Base-by-base conservation (phyloP, 2,113 vertebrate species). In the Sander vitreus region DNA sequence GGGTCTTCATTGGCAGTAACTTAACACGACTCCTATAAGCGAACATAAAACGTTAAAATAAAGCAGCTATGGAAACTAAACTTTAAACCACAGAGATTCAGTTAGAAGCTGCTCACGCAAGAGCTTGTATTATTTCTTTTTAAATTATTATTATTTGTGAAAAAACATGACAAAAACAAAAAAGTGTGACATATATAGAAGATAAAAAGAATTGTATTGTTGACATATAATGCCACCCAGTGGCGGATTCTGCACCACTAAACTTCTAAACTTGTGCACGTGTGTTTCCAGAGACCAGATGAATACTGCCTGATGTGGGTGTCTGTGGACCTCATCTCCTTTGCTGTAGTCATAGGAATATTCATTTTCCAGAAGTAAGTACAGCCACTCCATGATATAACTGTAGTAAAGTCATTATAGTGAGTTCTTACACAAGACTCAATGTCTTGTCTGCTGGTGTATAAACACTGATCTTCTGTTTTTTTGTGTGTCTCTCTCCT, bases 291-390 rank as follows among this genome's bases (percentile, higher is more conserved):
- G 98, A 94, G 95, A 91, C 97, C 97, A 54, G 92, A 97, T 23
- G 96, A 97, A 91, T 99, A 99, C 94, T 93, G 91, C 81, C 92
- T 97, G 70, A 95, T 97, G 90, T 99, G 98, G 98, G 96, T 99
- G 85, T 95, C 95, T 0, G 95, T 97, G 36, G 97, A 99, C 93
- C 91, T 99, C 88, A 72, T 97, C 94, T 99, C 98, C 83, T 96
- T 99, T 89, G 94, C 95, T 83, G 76, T 97, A 82, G 96, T 99
- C 87, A 78, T 97, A 80, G 98, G 96, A 94, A 96, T 99, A 93
- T 99, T 99, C 92, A 89, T 99, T 92, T 96, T 99, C 89, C 98
- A 99, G 92, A 99, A 99, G 98, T 99, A 97, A 99, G 98, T 97
- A 81, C 69, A 54, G 0, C 53, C 33, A 58, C 43, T 15, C 4